phyloP scores from a whole-genome alignment of 30 jellyfish, hydroid and myxozoan species.

The Hydractinia symbiolongicarpus region DNA sequence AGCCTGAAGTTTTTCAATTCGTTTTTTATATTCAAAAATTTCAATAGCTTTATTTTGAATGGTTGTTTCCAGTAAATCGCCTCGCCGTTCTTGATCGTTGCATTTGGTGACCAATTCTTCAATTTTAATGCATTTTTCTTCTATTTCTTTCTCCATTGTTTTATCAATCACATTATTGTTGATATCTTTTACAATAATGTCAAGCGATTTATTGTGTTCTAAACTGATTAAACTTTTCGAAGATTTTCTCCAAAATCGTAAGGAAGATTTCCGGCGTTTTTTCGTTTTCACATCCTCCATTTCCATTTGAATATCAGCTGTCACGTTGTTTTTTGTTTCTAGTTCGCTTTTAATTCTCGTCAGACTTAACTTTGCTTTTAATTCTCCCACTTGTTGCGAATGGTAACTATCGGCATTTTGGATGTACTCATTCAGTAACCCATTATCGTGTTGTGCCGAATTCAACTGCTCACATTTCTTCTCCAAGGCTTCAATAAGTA shows the following conservation, averaged over 20 bases:
- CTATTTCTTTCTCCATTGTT: not conserved
- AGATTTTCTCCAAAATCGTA: constrained; percentile 3
- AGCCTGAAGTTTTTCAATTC: not conserved
- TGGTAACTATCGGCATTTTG: not conserved
- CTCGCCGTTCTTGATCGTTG: not conserved
- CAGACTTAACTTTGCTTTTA: constrained; percentile 7
- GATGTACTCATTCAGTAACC: not conserved
- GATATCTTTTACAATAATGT: too few relatives aligned
- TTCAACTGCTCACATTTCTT: not conserved
- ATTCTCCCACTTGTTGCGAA: not conserved
- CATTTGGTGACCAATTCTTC: constrained; percentile 9
- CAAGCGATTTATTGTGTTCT: not conserved
- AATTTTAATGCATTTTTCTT: constrained; percentile 3
- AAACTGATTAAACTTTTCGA: not conserved
- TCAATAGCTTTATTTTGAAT: constrained; percentile 5
- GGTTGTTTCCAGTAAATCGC: not conserved
- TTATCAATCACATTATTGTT: not conserved
- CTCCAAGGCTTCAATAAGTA: not conserved
- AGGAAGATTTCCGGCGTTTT: not conserved
- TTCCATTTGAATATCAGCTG: not conserved
- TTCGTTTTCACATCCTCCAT: not conserved
- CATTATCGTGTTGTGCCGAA: not conserved
- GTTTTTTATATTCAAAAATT: not conserved
- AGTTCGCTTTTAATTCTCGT: not conserved
- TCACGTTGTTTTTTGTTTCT: not conserved